A percentile compares a stretch with the other conserved stretches of the same genome.
Conservation (phyloP, 2,888 invertebrate genomes). For the Drosophila meridiana region DNA sequence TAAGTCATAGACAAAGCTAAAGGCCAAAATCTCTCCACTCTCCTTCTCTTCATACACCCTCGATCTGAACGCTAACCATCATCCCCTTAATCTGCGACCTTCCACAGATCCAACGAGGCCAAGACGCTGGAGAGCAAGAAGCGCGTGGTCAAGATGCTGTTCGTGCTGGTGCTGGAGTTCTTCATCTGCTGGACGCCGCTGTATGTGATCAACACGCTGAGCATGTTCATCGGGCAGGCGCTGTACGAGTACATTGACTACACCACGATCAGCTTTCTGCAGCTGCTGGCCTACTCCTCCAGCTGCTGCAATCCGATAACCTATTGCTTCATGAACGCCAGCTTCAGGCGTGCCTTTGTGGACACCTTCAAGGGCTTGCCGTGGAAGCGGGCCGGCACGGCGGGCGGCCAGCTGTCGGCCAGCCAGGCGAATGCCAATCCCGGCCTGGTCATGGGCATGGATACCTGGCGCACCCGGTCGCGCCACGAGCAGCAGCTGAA, state of each 20-base stretch:
- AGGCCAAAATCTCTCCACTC: no score
- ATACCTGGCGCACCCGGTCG: slow-evolving; percentile 59
- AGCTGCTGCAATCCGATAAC: slow-evolving; percentile 96
- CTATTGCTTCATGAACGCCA: slow-evolving; percentile 96
- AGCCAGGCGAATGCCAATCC: slow-evolving; percentile 52
- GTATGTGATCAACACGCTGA: slow-evolving; percentile 91
- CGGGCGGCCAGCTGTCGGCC: slow-evolving; percentile 43
- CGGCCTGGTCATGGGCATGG: slow-evolving; percentile 45
- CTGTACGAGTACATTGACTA: slow-evolving; percentile 90
- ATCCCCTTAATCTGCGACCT: background rate
- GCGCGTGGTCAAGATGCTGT: slow-evolving; percentile 92
- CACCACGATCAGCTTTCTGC: slow-evolving; percentile 90
- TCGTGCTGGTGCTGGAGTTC: slow-evolving; percentile 95
- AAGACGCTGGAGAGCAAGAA: slow-evolving; percentile 82
- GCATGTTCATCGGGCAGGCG: slow-evolving; percentile 90
- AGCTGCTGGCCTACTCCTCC: slow-evolving; percentile 92
- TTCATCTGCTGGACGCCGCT: slow-evolving; percentile 96
- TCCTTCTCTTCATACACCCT: no score
- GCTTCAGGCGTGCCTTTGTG: slow-evolving; percentile 90
- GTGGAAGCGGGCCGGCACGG: slow-evolving; percentile 41
- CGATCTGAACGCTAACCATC: background rate
- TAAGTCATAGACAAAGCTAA: no score
- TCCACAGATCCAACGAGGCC: slow-evolving; percentile 60
- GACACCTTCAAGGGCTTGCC: slow-evolving; percentile 69
- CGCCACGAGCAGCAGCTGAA: slow-evolving; percentile 57